Evolutionary conservation across 2,113 vertebrate species (phyloP).

Genomic region (Petrocephalus microphthalmus): DNA sequence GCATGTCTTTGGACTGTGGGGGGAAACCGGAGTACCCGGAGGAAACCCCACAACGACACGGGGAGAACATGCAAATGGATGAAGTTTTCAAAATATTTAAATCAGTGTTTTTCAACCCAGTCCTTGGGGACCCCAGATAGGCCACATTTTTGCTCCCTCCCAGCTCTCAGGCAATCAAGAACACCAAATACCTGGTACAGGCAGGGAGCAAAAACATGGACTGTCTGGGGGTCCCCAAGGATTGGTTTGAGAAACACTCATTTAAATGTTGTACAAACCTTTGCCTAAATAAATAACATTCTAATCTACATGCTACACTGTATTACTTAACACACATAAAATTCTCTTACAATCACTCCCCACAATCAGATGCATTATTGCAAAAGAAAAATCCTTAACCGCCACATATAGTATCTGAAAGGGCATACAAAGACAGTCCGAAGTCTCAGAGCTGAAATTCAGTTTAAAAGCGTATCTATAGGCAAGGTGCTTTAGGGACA

Average conservation of each 20-base stretch:
- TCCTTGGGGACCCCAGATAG: neutral
- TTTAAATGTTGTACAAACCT: neutral
- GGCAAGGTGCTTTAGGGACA: neutral
- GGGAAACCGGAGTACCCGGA: too few species aligned
- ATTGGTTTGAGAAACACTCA: neutral
- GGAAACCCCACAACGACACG: too few species aligned
- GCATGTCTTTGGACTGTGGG: too few species aligned
- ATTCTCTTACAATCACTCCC: neutral
- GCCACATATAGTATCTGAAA: neutral
- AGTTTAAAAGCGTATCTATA: neutral
- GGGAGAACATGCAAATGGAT: too few species aligned
- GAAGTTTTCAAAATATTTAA: neutral
- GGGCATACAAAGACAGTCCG: neutral
- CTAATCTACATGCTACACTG: neutral
- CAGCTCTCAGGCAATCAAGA: neutral
- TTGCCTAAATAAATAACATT: neutral
- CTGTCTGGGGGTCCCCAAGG: neutral
- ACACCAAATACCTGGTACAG: neutral
- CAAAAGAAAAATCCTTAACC: neutral
- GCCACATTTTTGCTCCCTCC: neutral
- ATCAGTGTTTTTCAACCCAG: neutral
- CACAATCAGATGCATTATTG: neutral
- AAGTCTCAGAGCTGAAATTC: neutral
- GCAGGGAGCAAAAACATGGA: neutral
- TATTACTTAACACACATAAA: neutral